Conservation (phyloP, 2,888 invertebrate genomes). For the Parthenolecanium corni region DNA sequence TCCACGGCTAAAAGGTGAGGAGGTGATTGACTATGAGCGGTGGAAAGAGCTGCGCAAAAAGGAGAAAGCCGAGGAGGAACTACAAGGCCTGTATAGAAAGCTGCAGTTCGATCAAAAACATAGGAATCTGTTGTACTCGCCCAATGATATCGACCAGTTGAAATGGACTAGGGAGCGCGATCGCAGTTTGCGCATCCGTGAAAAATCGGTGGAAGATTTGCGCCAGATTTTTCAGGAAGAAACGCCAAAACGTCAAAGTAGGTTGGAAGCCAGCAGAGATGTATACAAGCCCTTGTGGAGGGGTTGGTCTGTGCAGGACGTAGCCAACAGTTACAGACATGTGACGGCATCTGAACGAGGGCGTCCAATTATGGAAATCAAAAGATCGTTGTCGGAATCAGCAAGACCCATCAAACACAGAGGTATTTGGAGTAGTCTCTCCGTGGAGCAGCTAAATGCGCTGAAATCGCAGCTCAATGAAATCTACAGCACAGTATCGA, state of each 20-base stretch:
- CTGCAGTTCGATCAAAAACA: constrained; percentile 66
- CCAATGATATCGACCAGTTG: constrained; percentile 58
- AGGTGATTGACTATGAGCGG: constrained; percentile 72
- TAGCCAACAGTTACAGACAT: constrained; percentile 48
- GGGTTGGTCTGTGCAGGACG: constrained; percentile 67
- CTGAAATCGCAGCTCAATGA: constrained; percentile 68
- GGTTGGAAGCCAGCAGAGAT: constrained; percentile 39
- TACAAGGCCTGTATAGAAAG: constrained; percentile 62
- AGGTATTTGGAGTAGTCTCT: constrained; percentile 71
- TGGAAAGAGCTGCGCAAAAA: constrained; percentile 70
- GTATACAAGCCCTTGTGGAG: constrained; percentile 72
- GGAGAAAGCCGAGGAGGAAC: constrained; percentile 70
- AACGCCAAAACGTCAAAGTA: neutral
- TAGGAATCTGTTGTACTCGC: constrained; percentile 69
- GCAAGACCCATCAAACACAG: constrained; percentile 42
- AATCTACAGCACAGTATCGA: constrained; percentile 54
- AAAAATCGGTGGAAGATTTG: constrained; percentile 78
- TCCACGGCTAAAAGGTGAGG: constrained; percentile 55
- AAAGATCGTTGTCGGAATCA: constrained; percentile 30
- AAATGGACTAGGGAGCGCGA: constrained; percentile 73
- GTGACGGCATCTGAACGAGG: constrained; percentile 35
- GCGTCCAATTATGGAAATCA: constrained; percentile 33
- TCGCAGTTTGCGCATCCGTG: constrained; percentile 64
- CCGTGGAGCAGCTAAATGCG: constrained; percentile 69
- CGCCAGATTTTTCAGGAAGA: constrained; percentile 54